Base-by-base conservation (phyloP, 1,140 invertebrate species). In the Dendrolimus punctatus region DNA sequence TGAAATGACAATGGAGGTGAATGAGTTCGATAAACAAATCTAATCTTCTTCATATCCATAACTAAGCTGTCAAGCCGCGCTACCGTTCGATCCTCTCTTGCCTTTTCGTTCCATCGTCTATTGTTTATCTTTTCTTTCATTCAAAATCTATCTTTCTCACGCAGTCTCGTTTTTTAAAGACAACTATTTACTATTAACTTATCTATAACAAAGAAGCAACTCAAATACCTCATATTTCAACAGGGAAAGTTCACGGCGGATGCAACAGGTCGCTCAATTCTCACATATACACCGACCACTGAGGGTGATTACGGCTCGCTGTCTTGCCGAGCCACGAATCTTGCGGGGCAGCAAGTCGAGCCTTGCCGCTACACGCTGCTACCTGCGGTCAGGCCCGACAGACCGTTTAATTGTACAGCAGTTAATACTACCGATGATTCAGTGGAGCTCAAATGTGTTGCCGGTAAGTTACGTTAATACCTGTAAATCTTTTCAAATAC, bases 341-440 rank as follows among this genome's bases (percentile, higher is more conserved):
- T 89, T 0, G 91, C 91, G 2, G 93, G 93, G 6, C 89, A 91
- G 51, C 92, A 93, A 70, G 83, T 85, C 41, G 91, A 90, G 40
- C 90, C 93, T 0, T 94, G 93, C 77, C 86, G 91, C 44, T 93
- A 93, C 71, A 91, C 91, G 48, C 88, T 94, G 40, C 90, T 93
- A 47, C 90, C 92, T 6, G 92, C 92, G 10, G 91, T 92, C 85
- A 90, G 91, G 40, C 95, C 95, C 6, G 93, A 95, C 59, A 89
- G 92, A 8, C 89, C 94, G 7, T 87, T 91, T 49, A 95, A 95
- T 74, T 96, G 95, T 80, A 91, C 91, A 7, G 82, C 94, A 6
- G 78, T 91, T 46, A 95, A 95, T 69, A 89, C 93, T 58, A 95
- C 93, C 8, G 92, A 92, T 49, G 92, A 94, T 65, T 92, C 93